A percentile compares a stretch with the other conserved stretches of the same genome.
Conservation (phyloP, 2,113 vertebrate genomes). For the Pterocles orientalis region DNA sequence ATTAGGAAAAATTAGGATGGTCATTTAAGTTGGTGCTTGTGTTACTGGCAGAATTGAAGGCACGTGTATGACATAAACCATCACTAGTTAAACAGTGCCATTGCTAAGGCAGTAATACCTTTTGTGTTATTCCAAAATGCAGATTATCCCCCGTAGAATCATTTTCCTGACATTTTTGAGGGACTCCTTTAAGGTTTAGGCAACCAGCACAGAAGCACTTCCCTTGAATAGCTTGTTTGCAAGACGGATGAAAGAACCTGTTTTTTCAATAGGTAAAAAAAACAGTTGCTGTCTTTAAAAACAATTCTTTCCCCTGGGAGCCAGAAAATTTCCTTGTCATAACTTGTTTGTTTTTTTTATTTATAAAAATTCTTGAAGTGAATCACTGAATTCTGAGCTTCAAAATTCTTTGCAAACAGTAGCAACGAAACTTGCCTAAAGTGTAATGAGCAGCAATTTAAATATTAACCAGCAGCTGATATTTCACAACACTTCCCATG, state of each 20-base stretch:
- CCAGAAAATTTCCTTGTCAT: neutral
- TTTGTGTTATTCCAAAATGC: neutral
- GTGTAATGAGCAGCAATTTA: neutral
- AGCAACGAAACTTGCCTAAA: neutral
- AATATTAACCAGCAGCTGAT: slow-evolving; percentile 44
- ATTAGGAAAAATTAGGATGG: neutral
- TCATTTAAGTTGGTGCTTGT: neutral
- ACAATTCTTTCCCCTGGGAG: neutral
- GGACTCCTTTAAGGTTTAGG: neutral
- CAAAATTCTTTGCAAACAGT: slow-evolving; percentile 7
- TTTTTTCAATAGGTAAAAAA: neutral
- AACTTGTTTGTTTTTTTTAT: neutral
- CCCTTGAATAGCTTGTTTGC: neutral
- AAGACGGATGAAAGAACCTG: neutral
- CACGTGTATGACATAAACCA: neutral
- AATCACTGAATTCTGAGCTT: slow-evolving; percentile 1
- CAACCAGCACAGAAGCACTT: neutral
- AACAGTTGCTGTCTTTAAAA: neutral
- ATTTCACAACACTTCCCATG: slow-evolving; percentile 17
- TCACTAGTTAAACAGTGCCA: neutral
- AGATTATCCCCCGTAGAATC: neutral
- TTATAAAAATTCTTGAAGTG: slow-evolving; percentile 19
- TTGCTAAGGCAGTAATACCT: neutral
- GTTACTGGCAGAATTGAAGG: neutral
- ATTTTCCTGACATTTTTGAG: neutral